Base-by-base conservation (phyloP, 1,140 invertebrate genomes). In the Holcopasites calliopsidis region DNA sequence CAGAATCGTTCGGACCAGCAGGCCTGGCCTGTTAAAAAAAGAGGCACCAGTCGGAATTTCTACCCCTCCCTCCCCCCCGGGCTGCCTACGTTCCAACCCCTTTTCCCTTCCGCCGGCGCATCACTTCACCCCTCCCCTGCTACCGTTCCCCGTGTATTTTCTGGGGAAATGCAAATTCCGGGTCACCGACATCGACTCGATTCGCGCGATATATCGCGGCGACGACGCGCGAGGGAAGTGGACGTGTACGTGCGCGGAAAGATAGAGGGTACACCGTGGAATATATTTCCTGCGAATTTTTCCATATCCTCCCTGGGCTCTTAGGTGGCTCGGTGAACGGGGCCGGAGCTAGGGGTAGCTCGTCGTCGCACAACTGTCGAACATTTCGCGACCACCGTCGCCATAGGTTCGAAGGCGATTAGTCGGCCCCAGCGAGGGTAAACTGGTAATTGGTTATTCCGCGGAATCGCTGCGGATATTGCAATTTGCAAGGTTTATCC, bases 141-240 rank as follows among this genome's bases (percentile, higher is more conserved):
- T 44, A 47, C 31, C 23, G 0, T 5, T 16, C 18, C 65, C 47
- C 66, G 49, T 72, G 81, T 83, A 83, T 82, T 85, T 85, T 81
- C 83, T 71, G 62, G 65, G 82, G 66, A 84, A 81, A 85, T 85
- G 83, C 76, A 85, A 85, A 85, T 85, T 85, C 82, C 79, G 66
- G 82, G 82, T 84, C 79, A 76, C 79, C 65, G 82, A 78, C 82
- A 84, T 81, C 79, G 79, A 76, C 79, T 78, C 78, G 68, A 81
- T 80, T 72, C 79, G 76, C 72, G 66, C 81, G 65, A 83, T 83
- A 79, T 83, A 83, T 77, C 83, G 77, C 28, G 58, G 47, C 62
- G 77, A 54, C 81, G 75, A 84, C 82, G 70, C 33, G 54, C 77
- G 83, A 77, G 74, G 70, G 71, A 84, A 84, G 78, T 83, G 61